Conservation (phyloP, 1,140 invertebrate genomes). For the Drosophila micromelanica region DNA sequence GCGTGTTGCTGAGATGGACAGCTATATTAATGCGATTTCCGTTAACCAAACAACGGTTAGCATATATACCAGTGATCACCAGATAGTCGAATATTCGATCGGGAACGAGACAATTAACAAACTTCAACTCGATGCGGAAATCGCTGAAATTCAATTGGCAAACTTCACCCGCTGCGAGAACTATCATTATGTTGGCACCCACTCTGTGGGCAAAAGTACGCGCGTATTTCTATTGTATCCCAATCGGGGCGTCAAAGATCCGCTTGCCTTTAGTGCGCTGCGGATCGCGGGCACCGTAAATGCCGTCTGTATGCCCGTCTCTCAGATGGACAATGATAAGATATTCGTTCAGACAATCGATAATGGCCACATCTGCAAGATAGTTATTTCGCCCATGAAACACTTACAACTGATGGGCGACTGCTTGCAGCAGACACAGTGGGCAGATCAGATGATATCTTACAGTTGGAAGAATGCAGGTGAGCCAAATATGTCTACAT, state of each 20-base stretch:
- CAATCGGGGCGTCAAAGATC: conserved; percentile 7
- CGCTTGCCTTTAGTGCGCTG: conserved; percentile 24
- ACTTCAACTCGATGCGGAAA: background rate
- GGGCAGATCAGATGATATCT: conserved; percentile 50
- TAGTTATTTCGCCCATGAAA: conserved; percentile 13
- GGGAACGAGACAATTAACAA: background rate
- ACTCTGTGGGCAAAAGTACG: conserved; percentile 34
- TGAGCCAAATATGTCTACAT: conserved; percentile 4
- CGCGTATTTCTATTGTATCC: conserved; percentile 26
- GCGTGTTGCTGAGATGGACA: conserved; percentile 86
- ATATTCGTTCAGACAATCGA: conserved; percentile 53
- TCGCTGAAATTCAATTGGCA: conserved; percentile 40
- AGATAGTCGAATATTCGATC: conserved; percentile 44
- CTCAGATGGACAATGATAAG: conserved; percentile 4
- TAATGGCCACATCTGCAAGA: conserved; percentile 45
- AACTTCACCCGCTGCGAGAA: conserved; percentile 40
- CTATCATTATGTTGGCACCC: conserved; percentile 50
- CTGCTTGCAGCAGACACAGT: conserved; percentile 36
- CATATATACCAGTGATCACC: conserved; percentile 48
- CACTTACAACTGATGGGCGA: conserved; percentile 28
- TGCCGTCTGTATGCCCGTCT: conserved; percentile 22
- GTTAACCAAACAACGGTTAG: conserved; percentile 39
- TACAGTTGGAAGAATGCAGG: conserved; percentile 24
- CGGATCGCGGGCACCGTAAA: conserved; percentile 50
- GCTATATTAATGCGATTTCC: conserved; percentile 86